Conservation (phyloP, 2,797 vertebrate genomes). For the Jordanella pulchra region DNA sequence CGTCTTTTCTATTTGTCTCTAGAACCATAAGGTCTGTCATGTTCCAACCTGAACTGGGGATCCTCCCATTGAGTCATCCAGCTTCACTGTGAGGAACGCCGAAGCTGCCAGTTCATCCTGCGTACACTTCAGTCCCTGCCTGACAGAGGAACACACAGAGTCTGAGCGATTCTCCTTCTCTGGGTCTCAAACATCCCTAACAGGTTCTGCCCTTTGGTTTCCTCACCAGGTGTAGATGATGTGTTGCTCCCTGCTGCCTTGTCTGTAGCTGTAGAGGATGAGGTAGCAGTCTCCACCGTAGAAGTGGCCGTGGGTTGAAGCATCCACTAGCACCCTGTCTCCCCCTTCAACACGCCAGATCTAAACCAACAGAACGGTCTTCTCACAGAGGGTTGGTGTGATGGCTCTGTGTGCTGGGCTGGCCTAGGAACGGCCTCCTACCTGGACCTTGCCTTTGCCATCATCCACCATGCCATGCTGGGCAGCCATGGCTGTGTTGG, state of each 20-base stretch:
- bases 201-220: neutral
- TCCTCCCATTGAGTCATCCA: conserved; percentile 84
- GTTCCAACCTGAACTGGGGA: conserved; percentile 81
- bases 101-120: conserved; percentile 81
- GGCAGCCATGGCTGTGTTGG: conserved; percentile 81
- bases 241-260: conserved; percentile 71
- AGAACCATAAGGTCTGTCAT: neutral
- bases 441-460: conserved; percentile 81
- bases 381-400: neutral
- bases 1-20: neutral
- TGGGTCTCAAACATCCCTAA: neutral
- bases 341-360: conserved; percentile 81
- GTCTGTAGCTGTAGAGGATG: conserved; percentile 82
- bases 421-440: conserved; percentile 10
- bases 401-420: neutral
- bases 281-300: conserved; percentile 85
- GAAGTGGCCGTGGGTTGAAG: conserved; percentile 76
- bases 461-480: conserved; percentile 86
- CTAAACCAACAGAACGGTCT: conserved; percentile 52
- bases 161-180: neutral
- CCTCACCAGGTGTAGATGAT: conserved; percentile 84
- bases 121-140: conserved; percentile 84
- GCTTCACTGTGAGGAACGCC: conserved; percentile 79
- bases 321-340: conserved; percentile 66
- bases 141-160: conserved; percentile 49